A percentile compares a stretch with the other conserved stretches of the same genome.
These are phyloP conservation scores for Oreonectes daqikongensis DNA, from an alignment of 2,797 vertebrate genomes.

Conservation along the genomic window DNA sequence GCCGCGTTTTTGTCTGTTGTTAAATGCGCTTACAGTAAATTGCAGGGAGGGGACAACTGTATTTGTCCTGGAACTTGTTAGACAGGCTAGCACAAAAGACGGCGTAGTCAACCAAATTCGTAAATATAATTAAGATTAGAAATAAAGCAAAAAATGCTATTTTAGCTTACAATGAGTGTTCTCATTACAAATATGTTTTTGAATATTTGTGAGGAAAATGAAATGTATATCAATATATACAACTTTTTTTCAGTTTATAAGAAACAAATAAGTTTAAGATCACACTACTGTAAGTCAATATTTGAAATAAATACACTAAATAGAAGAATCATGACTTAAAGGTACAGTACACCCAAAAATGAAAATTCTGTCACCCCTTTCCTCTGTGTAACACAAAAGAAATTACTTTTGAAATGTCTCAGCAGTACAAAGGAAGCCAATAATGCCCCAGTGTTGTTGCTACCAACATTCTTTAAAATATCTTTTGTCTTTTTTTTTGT, in stretches of 20 bases:
- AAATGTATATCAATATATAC: no score
- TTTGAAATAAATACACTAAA: no score
- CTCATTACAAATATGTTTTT: background rate
- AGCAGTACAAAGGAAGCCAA: no score
- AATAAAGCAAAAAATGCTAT: background rate
- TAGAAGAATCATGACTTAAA: no score
- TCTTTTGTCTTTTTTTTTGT: no score
- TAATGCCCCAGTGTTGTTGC: no score
- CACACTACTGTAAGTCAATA: background rate
- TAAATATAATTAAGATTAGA: background rate
- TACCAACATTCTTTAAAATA: no score
- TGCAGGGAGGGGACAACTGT: background rate
- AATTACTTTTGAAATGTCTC: no score
- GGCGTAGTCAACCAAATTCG: background rate
- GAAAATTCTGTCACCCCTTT: no score
- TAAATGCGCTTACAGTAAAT: background rate
- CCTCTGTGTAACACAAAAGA: no score
- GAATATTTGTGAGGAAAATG: no score
- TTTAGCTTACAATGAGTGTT: background rate
- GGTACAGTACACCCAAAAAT: no score
- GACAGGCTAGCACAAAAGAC: slow-evolving; percentile 4
- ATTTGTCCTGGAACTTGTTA: background rate
- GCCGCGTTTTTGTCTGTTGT: background rate
- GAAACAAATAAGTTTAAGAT: background rate
- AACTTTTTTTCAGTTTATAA: background rate